Conservation (phyloP, 2,888 invertebrate genomes). For the Sesamia inferens region DNA sequence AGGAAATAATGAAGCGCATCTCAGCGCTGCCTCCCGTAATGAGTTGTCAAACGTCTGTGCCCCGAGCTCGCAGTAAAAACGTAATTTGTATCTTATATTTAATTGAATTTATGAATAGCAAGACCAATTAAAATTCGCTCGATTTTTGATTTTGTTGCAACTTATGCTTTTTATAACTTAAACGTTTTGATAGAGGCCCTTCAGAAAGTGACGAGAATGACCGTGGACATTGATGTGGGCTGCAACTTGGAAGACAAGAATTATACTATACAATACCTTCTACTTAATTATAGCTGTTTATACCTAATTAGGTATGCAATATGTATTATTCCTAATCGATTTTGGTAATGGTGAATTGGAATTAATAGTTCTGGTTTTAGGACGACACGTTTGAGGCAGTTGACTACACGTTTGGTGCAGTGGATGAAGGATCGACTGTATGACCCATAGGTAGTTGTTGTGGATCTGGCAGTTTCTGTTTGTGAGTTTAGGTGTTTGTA, state of each 20-base stretch:
- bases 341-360: too few relatives aligned
- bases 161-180: constrained; percentile 11
- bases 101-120: constrained; percentile 46
- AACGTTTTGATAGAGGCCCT: constrained; percentile 14
- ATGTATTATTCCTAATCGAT: too few relatives aligned
- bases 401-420: too few relatives aligned
- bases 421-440: too few relatives aligned
- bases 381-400: too few relatives aligned
- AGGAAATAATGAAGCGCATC: constrained; percentile 78
- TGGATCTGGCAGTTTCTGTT: too few relatives aligned
- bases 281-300: too few relatives aligned
- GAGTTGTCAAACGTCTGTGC: constrained; percentile 75
- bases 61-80: constrained; percentile 43
- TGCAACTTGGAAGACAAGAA: constrained; percentile 15
- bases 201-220: not conserved
- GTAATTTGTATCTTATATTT: constrained; percentile 49
- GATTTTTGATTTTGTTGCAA: not conserved
- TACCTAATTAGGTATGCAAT: too few relatives aligned
- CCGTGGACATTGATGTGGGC: constrained; percentile 10
- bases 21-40: constrained; percentile 72
- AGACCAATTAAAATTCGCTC: constrained; percentile 32
- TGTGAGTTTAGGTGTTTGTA: too few relatives aligned
- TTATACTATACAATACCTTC: not conserved
- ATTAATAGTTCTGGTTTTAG: too few relatives aligned
- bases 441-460: too few relatives aligned